Conservation (phyloP, 2,797 vertebrate species). For the Knipowitschia caucasica region DNA sequence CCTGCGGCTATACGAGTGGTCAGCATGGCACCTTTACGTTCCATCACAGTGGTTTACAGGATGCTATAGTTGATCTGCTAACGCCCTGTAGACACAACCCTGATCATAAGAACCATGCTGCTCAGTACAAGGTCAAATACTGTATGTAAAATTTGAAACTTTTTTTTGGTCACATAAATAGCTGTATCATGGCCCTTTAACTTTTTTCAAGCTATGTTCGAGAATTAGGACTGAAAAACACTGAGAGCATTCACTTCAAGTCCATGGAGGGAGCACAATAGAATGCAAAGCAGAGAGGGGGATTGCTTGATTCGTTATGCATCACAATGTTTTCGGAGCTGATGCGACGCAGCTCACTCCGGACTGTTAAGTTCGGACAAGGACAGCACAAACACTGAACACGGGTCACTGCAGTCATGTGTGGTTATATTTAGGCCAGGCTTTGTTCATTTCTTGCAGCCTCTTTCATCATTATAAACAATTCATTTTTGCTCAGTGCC, state of each 20-base stretch:
- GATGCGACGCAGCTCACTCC: not conserved
- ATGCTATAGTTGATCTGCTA: no score
- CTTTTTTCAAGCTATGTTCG: no score
- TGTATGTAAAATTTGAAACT: no score
- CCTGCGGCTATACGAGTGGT: no score
- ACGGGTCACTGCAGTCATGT: not conserved
- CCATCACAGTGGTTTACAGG: no score
- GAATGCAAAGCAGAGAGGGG: not conserved
- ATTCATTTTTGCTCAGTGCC: constrained; percentile 1
- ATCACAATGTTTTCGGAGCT: not conserved
- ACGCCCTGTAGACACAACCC: no score
- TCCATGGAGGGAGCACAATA: not conserved
- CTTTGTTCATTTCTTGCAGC: constrained; percentile 5
- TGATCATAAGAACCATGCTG: no score
- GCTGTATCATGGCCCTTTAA: no score
- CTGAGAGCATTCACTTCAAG: not conserved
- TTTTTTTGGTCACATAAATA: no score
- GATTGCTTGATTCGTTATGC: not conserved
- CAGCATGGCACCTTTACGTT: no score
- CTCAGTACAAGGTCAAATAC: no score
- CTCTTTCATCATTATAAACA: constrained; percentile 17
- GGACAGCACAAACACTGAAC: not conserved
- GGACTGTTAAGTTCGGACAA: not conserved
- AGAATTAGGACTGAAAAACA: no score
- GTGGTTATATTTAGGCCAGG: not conserved